Percentiles rank a stretch among this genome's conserved stretches.
phyloP scores from a whole-genome alignment of 2,113 vertebrate genomes.

The Baryphthengus martii region DNA sequence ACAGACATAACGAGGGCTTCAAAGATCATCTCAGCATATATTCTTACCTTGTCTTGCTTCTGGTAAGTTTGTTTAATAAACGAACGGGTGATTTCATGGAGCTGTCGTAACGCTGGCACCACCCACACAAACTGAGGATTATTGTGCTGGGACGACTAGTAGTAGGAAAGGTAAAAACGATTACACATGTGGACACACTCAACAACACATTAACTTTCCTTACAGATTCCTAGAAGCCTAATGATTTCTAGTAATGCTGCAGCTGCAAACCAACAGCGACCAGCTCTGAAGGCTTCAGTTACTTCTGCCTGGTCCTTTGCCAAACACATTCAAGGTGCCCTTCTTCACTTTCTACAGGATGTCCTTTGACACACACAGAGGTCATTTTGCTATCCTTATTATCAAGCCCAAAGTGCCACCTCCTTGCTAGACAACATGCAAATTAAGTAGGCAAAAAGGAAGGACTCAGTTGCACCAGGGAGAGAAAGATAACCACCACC shows the following conservation, averaged over 20 bases:
- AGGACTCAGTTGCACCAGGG: neutral
- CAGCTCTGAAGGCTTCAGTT: neutral
- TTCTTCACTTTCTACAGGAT: neutral
- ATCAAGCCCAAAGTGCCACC: slow-evolving; percentile 15
- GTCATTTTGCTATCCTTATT: neutral
- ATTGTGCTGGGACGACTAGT: slow-evolving; percentile 91
- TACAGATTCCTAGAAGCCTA: neutral
- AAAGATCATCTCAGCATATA: neutral
- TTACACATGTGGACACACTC: slow-evolving; percentile 24
- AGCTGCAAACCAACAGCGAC: neutral
- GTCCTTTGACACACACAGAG: neutral
- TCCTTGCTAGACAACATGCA: slow-evolving; percentile 47
- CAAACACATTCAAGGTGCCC: neutral
- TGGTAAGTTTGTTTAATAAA: slow-evolving; percentile 99
- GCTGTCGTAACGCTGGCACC: slow-evolving; percentile 94
- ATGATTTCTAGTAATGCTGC: neutral
- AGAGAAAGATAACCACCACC: slow-evolving; percentile 36
- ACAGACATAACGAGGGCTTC: neutral
- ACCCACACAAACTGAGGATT: slow-evolving; percentile 96
- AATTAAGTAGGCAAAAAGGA: slow-evolving; percentile 40
- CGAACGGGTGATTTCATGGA: slow-evolving; percentile 96
- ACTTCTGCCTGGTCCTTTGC: neutral
- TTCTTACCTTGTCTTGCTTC: slow-evolving; percentile 96
- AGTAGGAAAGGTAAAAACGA: slow-evolving; percentile 60
- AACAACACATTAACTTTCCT: neutral